Evolutionary conservation across 2,888 invertebrate species (phyloP).

Genomic region (Apamea anceps): DNA sequence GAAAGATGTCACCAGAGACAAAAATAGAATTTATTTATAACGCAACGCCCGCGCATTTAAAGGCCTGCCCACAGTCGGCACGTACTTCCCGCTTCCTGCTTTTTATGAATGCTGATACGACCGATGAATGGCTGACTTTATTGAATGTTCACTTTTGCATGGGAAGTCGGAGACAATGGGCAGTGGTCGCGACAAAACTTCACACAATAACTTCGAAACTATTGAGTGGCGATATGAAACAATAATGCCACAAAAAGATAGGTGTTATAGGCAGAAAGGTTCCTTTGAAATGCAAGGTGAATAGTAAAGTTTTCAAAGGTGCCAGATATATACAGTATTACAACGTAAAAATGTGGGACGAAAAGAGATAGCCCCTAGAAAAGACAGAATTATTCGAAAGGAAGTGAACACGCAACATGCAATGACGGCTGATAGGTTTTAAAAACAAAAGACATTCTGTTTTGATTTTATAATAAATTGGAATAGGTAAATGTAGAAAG

Average conservation of each 20-base stretch:
- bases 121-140: conserved; percentile 71
- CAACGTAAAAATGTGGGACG: neutral
- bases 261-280: conserved; percentile 11
- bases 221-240: conserved; percentile 60
- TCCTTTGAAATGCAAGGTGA: conserved; percentile 23
- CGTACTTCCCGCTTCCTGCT: conserved; percentile 86
- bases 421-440: neutral
- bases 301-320: conserved; percentile 11
- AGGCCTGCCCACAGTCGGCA: conserved; percentile 78
- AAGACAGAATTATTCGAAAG: neutral
- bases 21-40: conserved; percentile 67
- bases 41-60: conserved; percentile 71
- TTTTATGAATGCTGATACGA: conserved; percentile 77
- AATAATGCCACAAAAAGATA: conserved; percentile 54
- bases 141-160: conserved; percentile 77
- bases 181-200: conserved; percentile 56
- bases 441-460: neutral
- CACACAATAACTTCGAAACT: conserved; percentile 62
- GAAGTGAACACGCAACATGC: neutral
- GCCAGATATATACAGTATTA: neutral
- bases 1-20: conserved; percentile 54
- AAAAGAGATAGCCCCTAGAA: neutral
- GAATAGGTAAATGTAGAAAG: neutral
- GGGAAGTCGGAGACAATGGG: conserved; percentile 66
- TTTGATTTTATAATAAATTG: neutral